Conservation (phyloP, 2,797 vertebrate species). For the Acanthurus leucopareius region DNA sequence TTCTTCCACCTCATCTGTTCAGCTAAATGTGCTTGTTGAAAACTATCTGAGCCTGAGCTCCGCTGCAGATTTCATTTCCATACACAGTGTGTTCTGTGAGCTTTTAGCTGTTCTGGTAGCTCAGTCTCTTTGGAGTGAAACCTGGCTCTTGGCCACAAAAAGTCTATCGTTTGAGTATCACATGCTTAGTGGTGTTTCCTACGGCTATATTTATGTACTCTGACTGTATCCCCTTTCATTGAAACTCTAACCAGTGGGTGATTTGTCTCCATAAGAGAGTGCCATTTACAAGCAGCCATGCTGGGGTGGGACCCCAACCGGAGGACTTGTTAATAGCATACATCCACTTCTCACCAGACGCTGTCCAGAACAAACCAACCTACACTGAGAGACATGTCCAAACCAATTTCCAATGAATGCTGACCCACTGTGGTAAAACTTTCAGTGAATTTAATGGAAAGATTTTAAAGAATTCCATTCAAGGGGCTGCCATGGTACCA, state of each 20-base stretch:
- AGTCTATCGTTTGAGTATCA: conserved; percentile 76
- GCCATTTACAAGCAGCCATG: conserved; percentile 87
- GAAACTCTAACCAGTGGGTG: conserved; percentile 80
- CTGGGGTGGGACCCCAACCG: conserved; percentile 83
- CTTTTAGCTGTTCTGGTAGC: conserved; percentile 62
- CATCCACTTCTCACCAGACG: conserved; percentile 85
- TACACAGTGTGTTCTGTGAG: conserved; percentile 60
- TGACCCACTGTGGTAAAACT: conserved; percentile 51
- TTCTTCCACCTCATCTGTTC: conserved; percentile 72
- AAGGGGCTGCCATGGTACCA: no score
- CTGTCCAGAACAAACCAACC: conserved; percentile 79
- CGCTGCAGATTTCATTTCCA: conserved; percentile 70
- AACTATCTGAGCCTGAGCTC: conserved; percentile 56
- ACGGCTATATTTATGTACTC: conserved; percentile 84
- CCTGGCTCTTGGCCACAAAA: conserved; percentile 74
- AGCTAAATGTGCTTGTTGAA: conserved; percentile 77
- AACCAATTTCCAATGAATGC: conserved; percentile 73
- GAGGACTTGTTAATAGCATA: conserved; percentile 84
- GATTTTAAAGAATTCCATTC: background rate
- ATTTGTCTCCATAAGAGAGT: conserved; percentile 85
- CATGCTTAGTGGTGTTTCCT: conserved; percentile 82
- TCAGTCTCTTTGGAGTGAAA: conserved; percentile 72
- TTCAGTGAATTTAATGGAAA: conserved; percentile 61
- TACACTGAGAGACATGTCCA: conserved; percentile 72
- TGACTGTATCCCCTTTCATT: conserved; percentile 85